Evolutionary conservation across 2,797 vertebrate species (phyloP).

Genomic region (Enteromius anoplus): DNA sequence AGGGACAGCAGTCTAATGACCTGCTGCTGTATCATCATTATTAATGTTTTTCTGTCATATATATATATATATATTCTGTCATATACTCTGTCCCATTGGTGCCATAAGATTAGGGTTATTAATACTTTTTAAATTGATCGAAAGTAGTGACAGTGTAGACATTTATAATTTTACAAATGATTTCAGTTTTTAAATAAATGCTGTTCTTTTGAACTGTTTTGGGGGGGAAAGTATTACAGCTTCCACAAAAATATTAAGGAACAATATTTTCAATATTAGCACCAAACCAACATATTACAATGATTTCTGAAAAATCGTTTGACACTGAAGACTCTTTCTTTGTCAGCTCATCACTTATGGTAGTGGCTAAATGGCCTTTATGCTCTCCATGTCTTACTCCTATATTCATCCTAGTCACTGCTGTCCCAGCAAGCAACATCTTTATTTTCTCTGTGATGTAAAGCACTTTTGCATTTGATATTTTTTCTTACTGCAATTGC

Average conservation of each 20-base stretch:
- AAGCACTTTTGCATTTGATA: neutral
- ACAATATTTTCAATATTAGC: neutral
- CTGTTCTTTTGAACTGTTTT: no score
- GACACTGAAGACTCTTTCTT: neutral
- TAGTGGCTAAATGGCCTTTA: neutral
- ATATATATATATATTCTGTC: no score
- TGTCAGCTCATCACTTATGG: neutral
- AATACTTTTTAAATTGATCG: neutral
- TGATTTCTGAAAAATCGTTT: neutral
- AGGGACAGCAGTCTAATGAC: neutral
- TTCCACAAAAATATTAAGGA: neutral
- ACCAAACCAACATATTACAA: neutral
- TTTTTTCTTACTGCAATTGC: neutral
- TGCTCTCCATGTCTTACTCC: slow-evolving; percentile 5
- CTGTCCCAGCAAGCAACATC: neutral
- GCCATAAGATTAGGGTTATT: neutral
- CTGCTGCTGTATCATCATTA: neutral
- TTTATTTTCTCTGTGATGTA: neutral
- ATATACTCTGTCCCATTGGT: no score
- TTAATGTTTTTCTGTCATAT: neutral
- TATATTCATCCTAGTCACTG: neutral
- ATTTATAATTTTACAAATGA: neutral
- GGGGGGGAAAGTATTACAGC: neutral
- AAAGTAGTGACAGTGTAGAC: neutral
- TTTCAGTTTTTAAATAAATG: neutral